Conservation (phyloP, 2,113 vertebrate species). For the Aspidoscelis tigris region DNA sequence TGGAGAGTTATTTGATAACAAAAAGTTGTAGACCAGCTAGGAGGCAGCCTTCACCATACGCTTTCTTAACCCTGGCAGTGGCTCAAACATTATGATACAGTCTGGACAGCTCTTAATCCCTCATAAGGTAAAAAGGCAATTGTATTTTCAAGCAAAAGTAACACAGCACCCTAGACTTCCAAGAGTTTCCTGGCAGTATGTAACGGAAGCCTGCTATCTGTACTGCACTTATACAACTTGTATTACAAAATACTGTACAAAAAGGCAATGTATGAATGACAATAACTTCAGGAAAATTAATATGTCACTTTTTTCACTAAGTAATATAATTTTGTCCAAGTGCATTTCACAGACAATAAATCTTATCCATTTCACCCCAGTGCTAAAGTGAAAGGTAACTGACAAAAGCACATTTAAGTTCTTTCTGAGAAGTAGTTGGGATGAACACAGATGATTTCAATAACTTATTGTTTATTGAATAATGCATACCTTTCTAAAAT, state of each 20-base stretch:
- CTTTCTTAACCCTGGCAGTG: conserved; percentile 50
- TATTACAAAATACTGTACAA: neutral
- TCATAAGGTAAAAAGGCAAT: conserved; percentile 25
- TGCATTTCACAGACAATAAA: conserved; percentile 1
- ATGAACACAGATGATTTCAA: neutral
- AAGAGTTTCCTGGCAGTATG: conserved; percentile 23
- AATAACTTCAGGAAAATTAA: neutral
- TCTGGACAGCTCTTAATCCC: neutral
- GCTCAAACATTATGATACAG: conserved; percentile 31
- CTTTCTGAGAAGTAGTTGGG: neutral
- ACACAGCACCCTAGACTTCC: neutral
- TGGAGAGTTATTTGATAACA: conserved; percentile 64
- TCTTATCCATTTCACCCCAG: neutral
- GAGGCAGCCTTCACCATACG: conserved; percentile 49
- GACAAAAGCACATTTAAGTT: neutral
- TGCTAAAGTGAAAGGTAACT: neutral
- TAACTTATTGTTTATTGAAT: neutral
- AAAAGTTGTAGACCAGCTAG: conserved; percentile 61
- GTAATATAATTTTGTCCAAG: conserved; percentile 2
- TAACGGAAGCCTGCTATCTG: neutral
- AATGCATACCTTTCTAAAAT: neutral
- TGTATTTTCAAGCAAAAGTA: conserved; percentile 29
- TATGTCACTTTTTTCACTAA: neutral
- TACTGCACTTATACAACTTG: neutral
- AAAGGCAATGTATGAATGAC: neutral